A percentile compares a stretch with the other conserved stretches of the same genome.
phyloP scores from a whole-genome alignment of 2,113 vertebrate species.

The Procavia capensis region DNA sequence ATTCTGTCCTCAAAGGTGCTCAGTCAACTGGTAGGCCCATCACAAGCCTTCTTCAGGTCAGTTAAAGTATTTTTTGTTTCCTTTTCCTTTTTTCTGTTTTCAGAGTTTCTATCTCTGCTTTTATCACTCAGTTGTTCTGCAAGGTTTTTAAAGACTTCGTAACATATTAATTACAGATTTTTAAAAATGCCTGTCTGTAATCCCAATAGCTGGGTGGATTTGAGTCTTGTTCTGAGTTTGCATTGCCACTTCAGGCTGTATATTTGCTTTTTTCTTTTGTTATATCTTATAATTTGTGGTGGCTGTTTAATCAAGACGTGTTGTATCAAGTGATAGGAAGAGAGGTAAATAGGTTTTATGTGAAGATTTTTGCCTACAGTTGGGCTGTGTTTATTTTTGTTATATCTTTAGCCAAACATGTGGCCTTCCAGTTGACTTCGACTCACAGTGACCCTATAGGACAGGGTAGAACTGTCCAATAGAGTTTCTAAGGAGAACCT shows the following conservation, averaged over 20 bases:
- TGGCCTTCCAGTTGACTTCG: too few species aligned
- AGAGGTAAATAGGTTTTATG: not conserved
- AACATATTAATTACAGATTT: not conserved
- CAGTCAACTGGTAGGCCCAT: not conserved
- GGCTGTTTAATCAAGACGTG: not conserved
- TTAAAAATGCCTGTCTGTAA: not conserved
- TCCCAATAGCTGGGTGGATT: not conserved
- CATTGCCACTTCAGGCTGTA: not conserved
- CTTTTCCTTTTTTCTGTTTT: not conserved
- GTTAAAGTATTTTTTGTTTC: not conserved
- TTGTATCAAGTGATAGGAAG: not conserved
- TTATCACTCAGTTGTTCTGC: not conserved
- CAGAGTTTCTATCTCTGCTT: not conserved
- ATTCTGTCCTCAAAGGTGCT: not conserved
- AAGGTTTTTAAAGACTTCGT: not conserved
- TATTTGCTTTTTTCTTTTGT: not conserved
- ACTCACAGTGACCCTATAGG: too few species aligned
- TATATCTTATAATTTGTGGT: not conserved
- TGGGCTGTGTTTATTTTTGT: not conserved
- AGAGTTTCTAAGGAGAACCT: too few species aligned
- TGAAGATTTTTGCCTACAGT: not conserved
- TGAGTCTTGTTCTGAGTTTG: not conserved
- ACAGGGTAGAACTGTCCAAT: too few species aligned
- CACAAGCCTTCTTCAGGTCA: not conserved
- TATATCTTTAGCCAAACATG: too few species aligned